Percentiles rank a stretch among this genome's conserved stretches.
phyloP scores from a whole-genome alignment of 1,140 invertebrate genomes.

The Sipha flava region DNA sequence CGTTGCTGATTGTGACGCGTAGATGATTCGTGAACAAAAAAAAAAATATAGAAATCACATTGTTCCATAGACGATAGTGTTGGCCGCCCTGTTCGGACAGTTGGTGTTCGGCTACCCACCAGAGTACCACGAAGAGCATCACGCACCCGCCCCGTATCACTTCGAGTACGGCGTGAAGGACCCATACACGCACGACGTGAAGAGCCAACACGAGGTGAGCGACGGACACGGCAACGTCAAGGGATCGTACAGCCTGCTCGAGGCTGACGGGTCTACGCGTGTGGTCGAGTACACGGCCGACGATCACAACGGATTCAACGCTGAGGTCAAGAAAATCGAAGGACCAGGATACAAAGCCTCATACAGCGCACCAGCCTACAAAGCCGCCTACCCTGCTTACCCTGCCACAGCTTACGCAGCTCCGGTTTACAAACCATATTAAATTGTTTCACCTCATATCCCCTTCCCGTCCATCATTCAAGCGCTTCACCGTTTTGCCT shows the following conservation, averaged over 20 bases:
- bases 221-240: slow-evolving; percentile 39
- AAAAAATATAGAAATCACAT: no score
- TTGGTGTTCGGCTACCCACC: slow-evolving; percentile 40
- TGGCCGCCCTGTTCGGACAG: slow-evolving; percentile 41
- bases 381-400: neutral
- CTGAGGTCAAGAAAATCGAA: slow-evolving; percentile 35
- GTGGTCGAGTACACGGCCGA: slow-evolving; percentile 48
- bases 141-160: slow-evolving; percentile 43
- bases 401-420: neutral
- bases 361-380: neutral
- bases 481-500: no score
- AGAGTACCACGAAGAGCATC: neutral
- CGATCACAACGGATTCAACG: slow-evolving; percentile 34
- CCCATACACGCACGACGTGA: slow-evolving; percentile 41
- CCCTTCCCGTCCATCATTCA: no score
- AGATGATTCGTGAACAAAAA: no score
- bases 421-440: slow-evolving; percentile 14
- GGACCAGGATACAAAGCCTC: slow-evolving; percentile 42
- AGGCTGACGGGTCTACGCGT: slow-evolving; percentile 50
- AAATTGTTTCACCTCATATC: no score
- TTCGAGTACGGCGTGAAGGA: slow-evolving; percentile 50
- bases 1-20: no score
- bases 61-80: slow-evolving; percentile 47
- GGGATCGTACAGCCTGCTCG: slow-evolving; percentile 41
- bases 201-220: slow-evolving; percentile 37